Evolutionary conservation across 2,888 invertebrate species (phyloP).

Genomic region (Euzetes globulus): DNA sequence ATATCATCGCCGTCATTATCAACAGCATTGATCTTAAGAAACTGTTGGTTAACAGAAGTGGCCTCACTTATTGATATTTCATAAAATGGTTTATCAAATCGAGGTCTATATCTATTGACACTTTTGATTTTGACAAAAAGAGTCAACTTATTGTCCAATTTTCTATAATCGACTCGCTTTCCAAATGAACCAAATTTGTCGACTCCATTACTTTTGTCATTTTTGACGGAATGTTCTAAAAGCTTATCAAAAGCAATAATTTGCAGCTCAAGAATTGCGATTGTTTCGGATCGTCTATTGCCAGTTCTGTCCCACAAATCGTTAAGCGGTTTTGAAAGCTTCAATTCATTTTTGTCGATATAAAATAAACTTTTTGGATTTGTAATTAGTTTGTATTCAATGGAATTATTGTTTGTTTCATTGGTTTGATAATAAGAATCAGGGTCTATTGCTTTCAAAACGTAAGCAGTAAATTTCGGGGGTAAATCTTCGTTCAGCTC

Average conservation of each 20-base stretch:
- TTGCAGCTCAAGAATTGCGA: background rate
- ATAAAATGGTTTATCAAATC: slow-evolving; percentile 82
- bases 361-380: slow-evolving; percentile 74
- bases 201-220: background rate
- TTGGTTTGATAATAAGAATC: background rate
- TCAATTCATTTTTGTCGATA: slow-evolving; percentile 61
- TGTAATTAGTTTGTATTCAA: slow-evolving; percentile 51
- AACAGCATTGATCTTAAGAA: slow-evolving; percentile 75
- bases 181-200: too few relatives aligned
- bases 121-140: slow-evolving; percentile 57
- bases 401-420: background rate
- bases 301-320: background rate
- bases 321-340: slow-evolving; percentile 35
- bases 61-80: slow-evolving; percentile 86
- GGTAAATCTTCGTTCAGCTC: slow-evolving; percentile 33
- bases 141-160: slow-evolving; percentile 13
- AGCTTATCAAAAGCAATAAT: background rate
- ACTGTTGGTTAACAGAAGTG: slow-evolving; percentile 78
- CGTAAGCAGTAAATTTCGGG: background rate
- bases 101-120: slow-evolving; percentile 91
- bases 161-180: too few relatives aligned
- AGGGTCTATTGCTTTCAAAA: slow-evolving; percentile 6
- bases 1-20: slow-evolving; percentile 70
- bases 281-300: background rate
- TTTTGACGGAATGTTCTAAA: background rate